These are phyloP conservation scores for Drosophila mettleri DNA, from an alignment of 2,888 invertebrate species.

Conservation along the genomic window DNA sequence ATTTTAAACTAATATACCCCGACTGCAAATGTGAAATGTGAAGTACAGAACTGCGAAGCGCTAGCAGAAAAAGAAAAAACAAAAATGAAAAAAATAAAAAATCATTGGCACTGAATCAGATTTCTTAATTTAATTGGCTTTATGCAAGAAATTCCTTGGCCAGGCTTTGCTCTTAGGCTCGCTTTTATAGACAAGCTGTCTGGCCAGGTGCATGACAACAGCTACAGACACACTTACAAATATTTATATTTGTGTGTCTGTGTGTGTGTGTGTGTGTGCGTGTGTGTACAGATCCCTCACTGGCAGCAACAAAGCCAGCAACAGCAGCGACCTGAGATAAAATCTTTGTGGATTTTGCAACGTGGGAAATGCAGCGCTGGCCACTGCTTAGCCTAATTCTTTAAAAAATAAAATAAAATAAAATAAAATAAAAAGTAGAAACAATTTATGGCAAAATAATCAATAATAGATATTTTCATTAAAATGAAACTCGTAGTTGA, in stretches of 20 bases:
- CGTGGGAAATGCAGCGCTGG: conserved; percentile 46
- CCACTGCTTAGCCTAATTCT: conserved; percentile 56
- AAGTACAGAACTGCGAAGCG: not conserved
- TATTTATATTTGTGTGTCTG: not conserved
- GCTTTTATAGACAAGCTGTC: conserved; percentile 78
- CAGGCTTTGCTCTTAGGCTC: conserved; percentile 31
- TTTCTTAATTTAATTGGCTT: conserved; percentile 81
- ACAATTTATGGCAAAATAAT: conserved; percentile 6
- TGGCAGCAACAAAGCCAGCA: conserved; percentile 20
- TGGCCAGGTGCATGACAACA: conserved; percentile 53
- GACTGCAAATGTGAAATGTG: not conserved
- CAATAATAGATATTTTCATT: conserved; percentile 22
- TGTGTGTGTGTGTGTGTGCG: not conserved
- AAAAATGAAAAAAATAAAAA: conserved; percentile 13
- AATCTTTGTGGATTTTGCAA: conserved; percentile 35
- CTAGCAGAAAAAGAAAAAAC: conserved; percentile 6
- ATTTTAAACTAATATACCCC: not conserved
- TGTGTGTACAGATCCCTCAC: conserved; percentile 23
- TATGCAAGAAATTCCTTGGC: conserved; percentile 74
- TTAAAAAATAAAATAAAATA: not conserved
- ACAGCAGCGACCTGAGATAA: conserved; percentile 25
- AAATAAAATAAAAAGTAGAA: not conserved
- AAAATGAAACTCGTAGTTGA: conserved; percentile 50
- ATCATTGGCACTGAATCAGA: conserved; percentile 77
- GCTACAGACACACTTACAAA: not conserved